These are phyloP conservation scores for Drepana arcuata DNA, from an alignment of 1,140 invertebrate species.

Conservation along the genomic window DNA sequence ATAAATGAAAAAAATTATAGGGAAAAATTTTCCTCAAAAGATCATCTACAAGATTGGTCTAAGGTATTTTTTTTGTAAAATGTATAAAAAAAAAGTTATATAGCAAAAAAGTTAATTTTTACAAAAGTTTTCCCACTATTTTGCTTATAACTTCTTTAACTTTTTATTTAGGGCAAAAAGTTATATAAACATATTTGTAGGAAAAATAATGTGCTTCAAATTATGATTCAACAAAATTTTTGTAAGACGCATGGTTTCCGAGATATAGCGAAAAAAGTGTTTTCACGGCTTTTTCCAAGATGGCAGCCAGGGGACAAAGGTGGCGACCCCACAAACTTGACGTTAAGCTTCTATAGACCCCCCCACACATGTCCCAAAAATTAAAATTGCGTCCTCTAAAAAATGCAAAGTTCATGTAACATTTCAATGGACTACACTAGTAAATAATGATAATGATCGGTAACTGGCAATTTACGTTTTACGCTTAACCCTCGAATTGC, in stretches of 20 bases:
- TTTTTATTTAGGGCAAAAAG: background rate
- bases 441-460: too few relatives aligned
- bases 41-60: slow-evolving; percentile 10
- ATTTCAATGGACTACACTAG: too few relatives aligned
- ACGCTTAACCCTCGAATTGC: too few relatives aligned
- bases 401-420: too few relatives aligned
- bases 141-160: background rate
- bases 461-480: too few relatives aligned
- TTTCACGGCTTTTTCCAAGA: slow-evolving; percentile 9
- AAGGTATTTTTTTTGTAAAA: slow-evolving; percentile 10
- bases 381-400: too few relatives aligned
- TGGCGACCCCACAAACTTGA: slow-evolving; percentile 8
- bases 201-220: slow-evolving; percentile 3
- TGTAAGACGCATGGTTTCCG: slow-evolving; percentile 2
- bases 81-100: slow-evolving; percentile 9
- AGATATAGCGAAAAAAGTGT: slow-evolving; percentile 5
- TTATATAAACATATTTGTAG: background rate
- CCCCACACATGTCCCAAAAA: too few relatives aligned
- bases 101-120: slow-evolving; percentile 4
- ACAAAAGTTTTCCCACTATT: slow-evolving; percentile 1
- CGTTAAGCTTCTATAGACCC: too few relatives aligned
- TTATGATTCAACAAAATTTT: slow-evolving; percentile 3
- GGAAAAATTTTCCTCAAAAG: slow-evolving; percentile 8
- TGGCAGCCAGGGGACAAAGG: slow-evolving; percentile 5
- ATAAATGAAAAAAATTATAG: slow-evolving; percentile 6